Percentiles rank a stretch among this genome's conserved stretches.
Conservation (phyloP, 2,797 vertebrate genomes). For the Carduelis carduelis region DNA sequence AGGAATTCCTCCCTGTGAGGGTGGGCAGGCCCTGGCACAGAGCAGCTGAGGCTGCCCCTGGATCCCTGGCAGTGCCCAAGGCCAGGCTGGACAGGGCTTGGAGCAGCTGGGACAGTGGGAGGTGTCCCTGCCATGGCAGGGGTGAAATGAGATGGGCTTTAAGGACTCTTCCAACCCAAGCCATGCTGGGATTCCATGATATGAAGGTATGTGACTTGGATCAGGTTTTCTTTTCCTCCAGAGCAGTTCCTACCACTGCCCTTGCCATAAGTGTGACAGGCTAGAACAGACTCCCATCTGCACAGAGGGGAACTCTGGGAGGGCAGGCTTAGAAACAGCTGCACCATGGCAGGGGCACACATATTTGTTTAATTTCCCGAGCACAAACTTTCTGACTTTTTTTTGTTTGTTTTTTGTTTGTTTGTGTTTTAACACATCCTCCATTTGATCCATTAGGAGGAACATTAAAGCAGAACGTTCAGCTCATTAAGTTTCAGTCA, state of each 20-base stretch:
- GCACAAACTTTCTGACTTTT: background rate
- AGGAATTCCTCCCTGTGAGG: background rate
- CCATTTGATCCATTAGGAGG: background rate
- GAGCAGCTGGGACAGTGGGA: accelerated
- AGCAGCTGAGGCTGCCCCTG: background rate
- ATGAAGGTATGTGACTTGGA: background rate
- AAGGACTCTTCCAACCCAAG: background rate
- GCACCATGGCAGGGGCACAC: background rate
- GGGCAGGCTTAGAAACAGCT: background rate
- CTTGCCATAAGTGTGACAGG: background rate
- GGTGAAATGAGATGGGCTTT: background rate
- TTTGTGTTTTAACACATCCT: background rate
- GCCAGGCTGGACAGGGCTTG: accelerated
- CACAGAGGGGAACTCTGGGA: background rate
- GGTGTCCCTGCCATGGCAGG: background rate
- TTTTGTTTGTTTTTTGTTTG: background rate
- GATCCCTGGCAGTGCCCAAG: accelerated
- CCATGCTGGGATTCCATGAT: background rate
- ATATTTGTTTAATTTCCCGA: background rate
- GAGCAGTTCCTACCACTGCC: background rate
- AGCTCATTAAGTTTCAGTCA: background rate
- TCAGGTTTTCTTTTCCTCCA: background rate
- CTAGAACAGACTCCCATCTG: background rate
- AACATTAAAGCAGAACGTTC: background rate
- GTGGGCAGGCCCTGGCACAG: background rate